phyloP scores from a whole-genome alignment of 2,888 invertebrate genomes.

The Hyppa rectilinea region DNA sequence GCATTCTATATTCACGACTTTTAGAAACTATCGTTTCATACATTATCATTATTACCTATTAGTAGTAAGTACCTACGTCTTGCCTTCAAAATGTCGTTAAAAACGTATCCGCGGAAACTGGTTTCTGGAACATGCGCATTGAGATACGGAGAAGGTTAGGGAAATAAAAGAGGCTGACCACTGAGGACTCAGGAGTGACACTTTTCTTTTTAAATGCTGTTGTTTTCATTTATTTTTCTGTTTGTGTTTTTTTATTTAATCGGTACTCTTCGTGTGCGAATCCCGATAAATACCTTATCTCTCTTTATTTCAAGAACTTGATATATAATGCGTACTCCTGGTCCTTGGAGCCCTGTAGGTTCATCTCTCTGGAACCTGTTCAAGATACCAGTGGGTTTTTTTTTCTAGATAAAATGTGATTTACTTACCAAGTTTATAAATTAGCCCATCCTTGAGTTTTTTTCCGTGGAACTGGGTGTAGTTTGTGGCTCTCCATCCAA shows the following conservation, averaged over 20 bases:
- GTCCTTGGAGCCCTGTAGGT: not conserved
- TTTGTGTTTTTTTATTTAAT: not conserved
- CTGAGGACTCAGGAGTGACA: too few relatives aligned
- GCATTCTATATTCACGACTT: not conserved
- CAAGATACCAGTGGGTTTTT: too few relatives aligned
- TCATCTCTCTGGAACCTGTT: not conserved
- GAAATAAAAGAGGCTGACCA: not conserved
- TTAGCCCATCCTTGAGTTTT: conserved; percentile 95
- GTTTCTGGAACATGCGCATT: not conserved
- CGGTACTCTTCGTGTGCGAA: not conserved
- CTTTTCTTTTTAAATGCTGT: too few relatives aligned
- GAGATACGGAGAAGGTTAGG: not conserved
- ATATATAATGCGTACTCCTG: not conserved
- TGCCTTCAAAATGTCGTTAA: too few relatives aligned
- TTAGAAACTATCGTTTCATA: not conserved
- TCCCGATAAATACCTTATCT: not conserved
- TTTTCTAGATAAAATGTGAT: not conserved
- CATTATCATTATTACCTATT: too few relatives aligned
- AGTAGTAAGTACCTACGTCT: too few relatives aligned
- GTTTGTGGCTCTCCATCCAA: conserved; percentile 95
- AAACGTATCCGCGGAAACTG: not conserved
- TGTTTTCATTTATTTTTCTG: too few relatives aligned
- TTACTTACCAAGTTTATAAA: conserved; percentile 93
- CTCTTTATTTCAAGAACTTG: not conserved
- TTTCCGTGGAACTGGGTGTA: conserved; percentile 96